Evolutionary conservation across 2,113 vertebrate species (phyloP).

Genomic region (Tricholaema leucomelas): DNA sequence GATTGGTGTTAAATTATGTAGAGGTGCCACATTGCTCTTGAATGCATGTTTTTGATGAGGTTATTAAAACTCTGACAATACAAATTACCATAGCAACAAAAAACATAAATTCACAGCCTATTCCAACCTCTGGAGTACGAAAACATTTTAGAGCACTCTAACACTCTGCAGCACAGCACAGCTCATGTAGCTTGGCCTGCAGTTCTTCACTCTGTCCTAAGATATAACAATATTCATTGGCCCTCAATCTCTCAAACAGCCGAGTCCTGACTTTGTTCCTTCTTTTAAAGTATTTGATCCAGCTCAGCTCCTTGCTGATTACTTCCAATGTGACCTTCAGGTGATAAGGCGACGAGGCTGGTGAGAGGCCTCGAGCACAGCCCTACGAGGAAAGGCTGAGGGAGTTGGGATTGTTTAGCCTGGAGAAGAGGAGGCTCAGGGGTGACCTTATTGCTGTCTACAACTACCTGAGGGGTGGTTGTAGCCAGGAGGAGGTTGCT

Average conservation of each 20-base stretch:
- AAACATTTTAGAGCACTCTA: neutral
- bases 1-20: constrained; percentile 24
- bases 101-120: constrained; percentile 28
- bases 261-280: neutral
- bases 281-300: neutral
- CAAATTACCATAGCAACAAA: constrained; percentile 60
- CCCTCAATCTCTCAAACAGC: neutral
- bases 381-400: too few species aligned
- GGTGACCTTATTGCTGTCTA: too few species aligned
- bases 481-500: too few species aligned
- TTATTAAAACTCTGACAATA: constrained; percentile 63
- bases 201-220: neutral
- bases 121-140: neutral
- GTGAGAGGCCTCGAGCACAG: too few species aligned
- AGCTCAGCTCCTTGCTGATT: neutral
- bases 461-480: too few species aligned
- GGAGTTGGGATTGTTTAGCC: too few species aligned
- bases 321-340: neutral
- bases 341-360: neutral
- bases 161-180: neutral
- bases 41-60: constrained; percentile 52
- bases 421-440: too few species aligned
- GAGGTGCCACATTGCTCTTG: neutral
- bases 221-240: neutral
- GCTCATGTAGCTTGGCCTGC: neutral